These are phyloP conservation scores for Caranx ignobilis DNA, from an alignment of 2,113 vertebrate genomes.

Conservation along the genomic window DNA sequence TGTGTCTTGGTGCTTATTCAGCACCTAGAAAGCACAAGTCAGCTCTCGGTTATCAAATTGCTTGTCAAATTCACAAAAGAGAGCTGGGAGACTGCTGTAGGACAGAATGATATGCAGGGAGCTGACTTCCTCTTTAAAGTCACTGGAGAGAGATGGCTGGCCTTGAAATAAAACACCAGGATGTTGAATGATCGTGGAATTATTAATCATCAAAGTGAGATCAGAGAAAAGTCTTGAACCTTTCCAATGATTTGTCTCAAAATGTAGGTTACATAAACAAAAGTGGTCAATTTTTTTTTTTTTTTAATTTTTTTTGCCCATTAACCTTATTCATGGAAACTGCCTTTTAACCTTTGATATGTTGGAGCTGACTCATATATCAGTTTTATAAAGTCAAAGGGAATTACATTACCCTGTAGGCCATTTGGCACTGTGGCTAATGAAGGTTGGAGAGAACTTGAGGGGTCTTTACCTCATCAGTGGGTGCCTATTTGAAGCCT, in stretches of 20 bases:
- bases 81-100: conserved; percentile 53
- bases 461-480: background rate
- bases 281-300: background rate
- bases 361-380: background rate
- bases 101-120: conserved; percentile 47
- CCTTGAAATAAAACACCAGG: conserved; percentile 45
- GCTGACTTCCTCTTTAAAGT: conserved; percentile 36
- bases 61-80: conserved; percentile 71
- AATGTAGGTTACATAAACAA: background rate
- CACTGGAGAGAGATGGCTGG: conserved; percentile 25
- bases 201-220: conserved; percentile 22
- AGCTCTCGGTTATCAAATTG: conserved; percentile 71
- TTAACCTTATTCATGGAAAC: background rate
- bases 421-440: background rate
- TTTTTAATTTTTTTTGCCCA: background rate
- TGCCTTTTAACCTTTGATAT: background rate
- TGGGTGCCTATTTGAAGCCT: background rate
- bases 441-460: background rate
- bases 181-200: conserved; percentile 36
- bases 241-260: conserved; percentile 11
- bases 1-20: conserved; percentile 65
- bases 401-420: background rate
- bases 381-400: background rate
- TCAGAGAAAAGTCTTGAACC: background rate
- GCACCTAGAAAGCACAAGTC: conserved; percentile 62